Evolutionary conservation across 2,888 invertebrate genomes (phyloP).

Genomic region (Drosophila neonasuta): DNA sequence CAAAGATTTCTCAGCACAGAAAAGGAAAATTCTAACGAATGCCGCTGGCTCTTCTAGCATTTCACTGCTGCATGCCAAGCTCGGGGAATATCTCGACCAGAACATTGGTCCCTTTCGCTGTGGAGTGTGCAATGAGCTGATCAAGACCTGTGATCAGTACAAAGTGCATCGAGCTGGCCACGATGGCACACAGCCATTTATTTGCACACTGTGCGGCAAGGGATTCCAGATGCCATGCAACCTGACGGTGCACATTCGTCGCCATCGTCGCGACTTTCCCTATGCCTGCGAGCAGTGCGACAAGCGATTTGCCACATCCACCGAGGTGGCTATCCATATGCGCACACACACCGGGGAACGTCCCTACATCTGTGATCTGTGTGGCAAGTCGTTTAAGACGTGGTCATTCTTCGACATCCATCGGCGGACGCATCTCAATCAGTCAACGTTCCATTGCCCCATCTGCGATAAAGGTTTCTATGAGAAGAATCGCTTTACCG

Average conservation of each 20-base stretch:
- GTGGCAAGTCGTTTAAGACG: constrained; percentile 77
- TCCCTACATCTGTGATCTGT: constrained; percentile 75
- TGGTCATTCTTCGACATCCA: constrained; percentile 80
- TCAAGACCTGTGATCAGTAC: constrained; percentile 78
- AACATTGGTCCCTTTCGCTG: constrained; percentile 78
- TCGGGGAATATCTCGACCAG: constrained; percentile 63
- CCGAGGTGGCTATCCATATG: constrained; percentile 78
- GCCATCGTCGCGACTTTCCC: constrained; percentile 75
- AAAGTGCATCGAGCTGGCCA: constrained; percentile 74
- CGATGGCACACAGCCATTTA: constrained; percentile 75
- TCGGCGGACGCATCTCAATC: constrained; percentile 72
- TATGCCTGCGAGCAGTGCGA: constrained; percentile 77
- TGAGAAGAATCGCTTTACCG: constrained; percentile 78
- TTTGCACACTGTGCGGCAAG: constrained; percentile 76
- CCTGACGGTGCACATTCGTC: constrained; percentile 74
- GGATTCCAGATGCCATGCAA: constrained; percentile 78
- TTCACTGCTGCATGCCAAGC: constrained; percentile 62
- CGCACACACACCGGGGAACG: constrained; percentile 78
- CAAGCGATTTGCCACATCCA: constrained; percentile 77
- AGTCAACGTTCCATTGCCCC: constrained; percentile 76
- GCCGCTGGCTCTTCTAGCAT: constrained; percentile 35
- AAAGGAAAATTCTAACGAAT: constrained; percentile 64
- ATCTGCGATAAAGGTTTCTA: constrained; percentile 79
- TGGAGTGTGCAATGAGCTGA: constrained; percentile 60
- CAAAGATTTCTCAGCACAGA: constrained; percentile 72